These are phyloP conservation scores for Gavia stellata DNA, from an alignment of 2,113 vertebrate genomes.

Conservation along the genomic window DNA sequence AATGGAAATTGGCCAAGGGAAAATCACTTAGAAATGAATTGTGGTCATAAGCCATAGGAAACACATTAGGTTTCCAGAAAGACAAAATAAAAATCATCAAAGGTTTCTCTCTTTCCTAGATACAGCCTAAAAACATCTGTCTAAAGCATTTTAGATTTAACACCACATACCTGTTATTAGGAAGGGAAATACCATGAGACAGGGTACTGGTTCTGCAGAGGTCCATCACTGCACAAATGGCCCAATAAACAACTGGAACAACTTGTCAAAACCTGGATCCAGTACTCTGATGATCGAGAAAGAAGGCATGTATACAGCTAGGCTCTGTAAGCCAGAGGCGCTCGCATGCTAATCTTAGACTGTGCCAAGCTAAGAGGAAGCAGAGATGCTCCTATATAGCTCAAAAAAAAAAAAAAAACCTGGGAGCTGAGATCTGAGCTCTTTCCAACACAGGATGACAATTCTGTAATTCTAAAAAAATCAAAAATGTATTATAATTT, in stretches of 20 bases:
- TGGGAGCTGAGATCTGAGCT: not conserved
- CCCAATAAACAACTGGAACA: not conserved
- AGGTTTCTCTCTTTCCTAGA: not conserved
- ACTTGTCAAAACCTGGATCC: not conserved
- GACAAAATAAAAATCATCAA: constrained; percentile 45
- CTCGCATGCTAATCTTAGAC: constrained; percentile 12
- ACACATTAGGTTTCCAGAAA: constrained; percentile 40
- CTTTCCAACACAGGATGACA: not conserved
- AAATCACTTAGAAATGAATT: constrained; percentile 55
- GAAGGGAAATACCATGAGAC: not conserved
- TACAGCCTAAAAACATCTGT: not conserved
- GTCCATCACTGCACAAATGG: not conserved
- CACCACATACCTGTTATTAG: not conserved
- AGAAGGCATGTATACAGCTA: not conserved
- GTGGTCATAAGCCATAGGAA: constrained; percentile 44
- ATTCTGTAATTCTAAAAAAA: not conserved
- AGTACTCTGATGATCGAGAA: not conserved
- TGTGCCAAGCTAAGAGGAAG: not conserved
- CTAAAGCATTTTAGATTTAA: not conserved
- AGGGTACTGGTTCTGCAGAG: not conserved
- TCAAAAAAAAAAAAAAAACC: not conserved
- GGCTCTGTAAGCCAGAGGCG: not conserved
- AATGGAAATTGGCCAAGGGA: constrained; percentile 50
- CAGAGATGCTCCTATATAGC: not conserved
- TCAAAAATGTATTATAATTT: not conserved